Evolutionary conservation across 2,797 vertebrate genomes (phyloP), one percentile per base, ranked within the genome.

Genomic region (Pseudomugil gertrudae): DNA sequence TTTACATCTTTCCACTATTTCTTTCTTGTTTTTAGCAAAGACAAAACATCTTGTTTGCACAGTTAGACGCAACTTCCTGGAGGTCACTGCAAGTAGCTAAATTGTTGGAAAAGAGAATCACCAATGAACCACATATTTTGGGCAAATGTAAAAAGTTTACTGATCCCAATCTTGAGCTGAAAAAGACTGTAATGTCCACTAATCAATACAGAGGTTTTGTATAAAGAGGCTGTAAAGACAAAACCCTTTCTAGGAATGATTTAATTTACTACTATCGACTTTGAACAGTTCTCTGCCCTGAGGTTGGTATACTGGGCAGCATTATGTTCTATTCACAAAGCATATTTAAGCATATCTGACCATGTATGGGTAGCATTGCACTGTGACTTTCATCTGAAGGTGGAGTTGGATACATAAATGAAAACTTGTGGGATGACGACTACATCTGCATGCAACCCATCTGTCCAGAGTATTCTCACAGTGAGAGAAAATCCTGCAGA

Each of bases 351-450:
- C 19, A 23, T 40, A 19, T 62, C 21, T 53, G 29, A 40, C 56
- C 27, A 23, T 53, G 63, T 32, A 47, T 19, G 62, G 30, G 51
- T 54, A 56, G 50, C 15, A 6, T n/a, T 38, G 30, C 27, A 43
- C 51, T 35, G 53, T 48, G 52, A 47, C 38, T 63, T 73, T 74
- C 62, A 36, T 21, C 52, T 24, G 56, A 43, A 79, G 72, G 69
- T 63, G 68, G 75, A 79, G 62, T 32, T 40, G 1, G 56, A 72
- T 65, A 73, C 81, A 87, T 84, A 76, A 72, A 83, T 83, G 50
- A 84, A 67, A 64, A 76, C 70, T 59, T 63, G 56, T 56, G 72
- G 66, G 48, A 60, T 74, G 54, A 76, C n/a, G 40, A 45, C 61
- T 69, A 6, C 32, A 81, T 88, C 67, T 78, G 77, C 67, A 78